Percentiles rank a stretch among this genome's conserved stretches.
Evolutionary conservation across 23 tunicate genomes (phyloP).

Genomic region (Oikopleura albicans): DNA sequence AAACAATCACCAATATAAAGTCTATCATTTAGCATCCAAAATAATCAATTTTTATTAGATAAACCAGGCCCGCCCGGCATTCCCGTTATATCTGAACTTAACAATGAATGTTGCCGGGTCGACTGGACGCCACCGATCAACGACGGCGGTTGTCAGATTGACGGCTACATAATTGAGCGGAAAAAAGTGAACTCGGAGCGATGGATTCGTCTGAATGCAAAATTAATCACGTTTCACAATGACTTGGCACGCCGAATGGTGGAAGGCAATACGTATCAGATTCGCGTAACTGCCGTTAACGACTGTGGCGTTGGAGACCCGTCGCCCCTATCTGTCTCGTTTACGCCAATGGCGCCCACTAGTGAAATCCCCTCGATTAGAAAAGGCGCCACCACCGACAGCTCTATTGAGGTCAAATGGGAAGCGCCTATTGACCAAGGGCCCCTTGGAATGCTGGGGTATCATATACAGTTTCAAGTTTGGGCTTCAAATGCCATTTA

Average conservation of each 20-base stretch:
- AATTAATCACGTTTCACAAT: conserved; percentile 31
- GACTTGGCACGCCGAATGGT: conserved; percentile 71
- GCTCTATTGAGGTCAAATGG: conserved; percentile 60
- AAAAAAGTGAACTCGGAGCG: conserved; percentile 48
- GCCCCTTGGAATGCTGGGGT: conserved; percentile 76
- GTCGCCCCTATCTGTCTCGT: conserved; percentile 48
- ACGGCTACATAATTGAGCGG: conserved; percentile 73
- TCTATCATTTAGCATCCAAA: no score
- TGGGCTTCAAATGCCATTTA: background rate
- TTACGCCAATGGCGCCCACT: conserved; percentile 45
- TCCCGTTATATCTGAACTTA: conserved; percentile 60
- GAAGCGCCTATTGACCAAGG: conserved; percentile 49
- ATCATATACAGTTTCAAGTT: conserved; percentile 24
- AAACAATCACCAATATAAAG: no score
- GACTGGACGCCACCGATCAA: conserved; percentile 42
- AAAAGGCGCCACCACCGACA: conserved; percentile 29
- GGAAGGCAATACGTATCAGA: conserved; percentile 75
- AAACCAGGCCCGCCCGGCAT: background rate
- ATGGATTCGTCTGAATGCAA: conserved; percentile 54
- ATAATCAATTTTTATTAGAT: background rate
- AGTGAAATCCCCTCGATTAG: background rate
- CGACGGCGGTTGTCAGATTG: conserved; percentile 57
- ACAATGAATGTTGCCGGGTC: conserved; percentile 51
- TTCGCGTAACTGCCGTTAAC: conserved; percentile 67
- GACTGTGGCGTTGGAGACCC: conserved; percentile 55